phyloP scores from a whole-genome alignment of 2,888 invertebrate species.

The Oligia strigilis region DNA sequence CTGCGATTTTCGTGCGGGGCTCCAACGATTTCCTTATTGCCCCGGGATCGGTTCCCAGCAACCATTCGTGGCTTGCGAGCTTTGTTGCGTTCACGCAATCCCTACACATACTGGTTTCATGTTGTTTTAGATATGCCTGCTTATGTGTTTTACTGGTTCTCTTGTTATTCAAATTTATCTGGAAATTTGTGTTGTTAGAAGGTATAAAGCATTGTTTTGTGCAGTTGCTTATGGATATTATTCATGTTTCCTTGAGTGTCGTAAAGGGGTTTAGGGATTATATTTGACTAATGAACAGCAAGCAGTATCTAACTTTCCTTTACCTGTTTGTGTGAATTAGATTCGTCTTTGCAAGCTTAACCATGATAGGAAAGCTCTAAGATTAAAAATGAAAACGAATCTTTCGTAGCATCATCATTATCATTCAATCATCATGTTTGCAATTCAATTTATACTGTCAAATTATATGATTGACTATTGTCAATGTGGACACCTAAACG shows the following conservation, averaged over 20 bases:
- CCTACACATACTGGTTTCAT: constrained; percentile 45
- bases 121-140: constrained; percentile 43
- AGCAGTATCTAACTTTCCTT: not conserved
- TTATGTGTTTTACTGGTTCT: constrained; percentile 53
- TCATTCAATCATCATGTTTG: not conserved
- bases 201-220: constrained; percentile 40
- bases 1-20: constrained; percentile 84
- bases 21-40: constrained; percentile 87
- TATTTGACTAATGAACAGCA: constrained; percentile 37
- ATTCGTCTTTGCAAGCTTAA: not conserved
- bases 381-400: not conserved
- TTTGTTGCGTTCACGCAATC: constrained; percentile 80
- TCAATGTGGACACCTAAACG: not conserved
- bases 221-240: constrained; percentile 31
- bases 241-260: constrained; percentile 35
- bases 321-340: not conserved
- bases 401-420: not conserved
- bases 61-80: constrained; percentile 67
- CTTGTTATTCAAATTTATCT: constrained; percentile 60
- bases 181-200: constrained; percentile 36
- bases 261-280: constrained; percentile 17
- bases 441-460: not conserved
- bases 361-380: too few relatives aligned
- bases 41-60: constrained; percentile 83
- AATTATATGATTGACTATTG: not conserved